These are phyloP conservation scores for Euplexia lucipara DNA, from an alignment of 2,888 invertebrate species.

Conservation along the genomic window DNA sequence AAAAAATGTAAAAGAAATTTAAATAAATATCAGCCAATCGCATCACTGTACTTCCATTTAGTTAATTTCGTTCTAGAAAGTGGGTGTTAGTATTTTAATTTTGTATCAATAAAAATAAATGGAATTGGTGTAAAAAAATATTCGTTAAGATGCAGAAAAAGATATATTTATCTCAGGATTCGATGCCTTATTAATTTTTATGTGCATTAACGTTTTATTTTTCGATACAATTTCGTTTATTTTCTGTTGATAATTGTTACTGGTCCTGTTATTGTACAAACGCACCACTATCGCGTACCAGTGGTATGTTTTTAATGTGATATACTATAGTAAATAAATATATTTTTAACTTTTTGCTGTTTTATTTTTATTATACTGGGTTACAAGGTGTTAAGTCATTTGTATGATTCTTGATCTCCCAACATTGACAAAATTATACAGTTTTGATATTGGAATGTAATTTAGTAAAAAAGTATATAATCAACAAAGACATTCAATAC, in stretches of 20 bases:
- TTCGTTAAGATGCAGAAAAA: neutral
- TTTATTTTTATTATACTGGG: too few species aligned
- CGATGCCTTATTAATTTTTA: neutral
- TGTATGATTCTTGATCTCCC: too few species aligned
- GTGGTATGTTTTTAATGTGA: slow-evolving; percentile 56
- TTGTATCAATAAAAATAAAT: slow-evolving; percentile 36
- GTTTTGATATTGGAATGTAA: too few species aligned
- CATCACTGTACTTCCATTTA: too few species aligned
- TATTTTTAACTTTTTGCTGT: slow-evolving; percentile 37
- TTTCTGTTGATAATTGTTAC: slow-evolving; percentile 18
- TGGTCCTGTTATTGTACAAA: slow-evolving; percentile 48
- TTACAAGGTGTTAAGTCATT: too few species aligned
- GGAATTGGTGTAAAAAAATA: slow-evolving; percentile 2
- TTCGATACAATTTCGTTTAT: slow-evolving; percentile 5
- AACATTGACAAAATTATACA: too few species aligned
- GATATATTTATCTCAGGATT: neutral
- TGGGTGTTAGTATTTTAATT: neutral
- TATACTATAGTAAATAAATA: slow-evolving; percentile 58
- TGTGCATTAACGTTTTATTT: neutral
- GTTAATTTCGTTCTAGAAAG: too few species aligned
- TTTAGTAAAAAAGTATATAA: too few species aligned
- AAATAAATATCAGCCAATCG: too few species aligned
- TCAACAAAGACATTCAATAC: too few species aligned
- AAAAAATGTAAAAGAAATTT: too few species aligned
- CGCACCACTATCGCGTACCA: slow-evolving; percentile 24